Base-by-base conservation (phyloP, 2,113 vertebrate species). In the Gavia stellata region DNA sequence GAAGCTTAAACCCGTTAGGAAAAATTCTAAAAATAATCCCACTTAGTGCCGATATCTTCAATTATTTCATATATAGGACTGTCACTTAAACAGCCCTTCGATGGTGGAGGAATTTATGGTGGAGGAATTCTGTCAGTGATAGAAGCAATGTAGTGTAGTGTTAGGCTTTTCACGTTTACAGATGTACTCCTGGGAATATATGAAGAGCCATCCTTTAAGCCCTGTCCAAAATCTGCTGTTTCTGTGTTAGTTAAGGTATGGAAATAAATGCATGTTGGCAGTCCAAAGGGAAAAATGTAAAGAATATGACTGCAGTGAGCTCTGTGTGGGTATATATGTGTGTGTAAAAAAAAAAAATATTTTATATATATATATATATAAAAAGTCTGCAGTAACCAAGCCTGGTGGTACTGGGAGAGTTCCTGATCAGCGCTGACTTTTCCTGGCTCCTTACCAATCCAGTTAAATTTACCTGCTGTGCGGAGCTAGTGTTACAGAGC, bases 301-400 rank as follows among this genome's bases (percentile, higher is more conserved):
- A 95, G 83, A 90, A 73, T 68, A 25, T 11, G 71, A 75, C 68
- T 81, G 71, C 58, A 96, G 62, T 67, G 84, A 77, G 17, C 73
- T 59, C 5, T 72, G 16, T 70, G 31, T 96, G n/a, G n/a, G 47
- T 90, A 13, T 42, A 17, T 14, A 17, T 23, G 5, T 13, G 7
- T 10, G 17, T 45, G 44, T 45, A 19, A 29, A 6, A 53, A 3
- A 56, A n/a, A n/a, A n/a, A n/a, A n/a, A n/a, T n/a, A n/a, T n/a
- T n/a, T n/a, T n/a, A n/a, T n/a, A n/a, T n/a, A n/a, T n/a, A 33
- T 14, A 19, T 5, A 33, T 14, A 47, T 23, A 23, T 36, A 26
- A 3, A n/a, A 93, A 94, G 79, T 47, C 84, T 87, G 91, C 91
- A 93, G 77, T 93, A 97, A 95, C 95, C 92, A 63, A 91, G 17